Evolutionary conservation across 2,888 invertebrate species (phyloP).

Genomic region (Lochmaea capreae): DNA sequence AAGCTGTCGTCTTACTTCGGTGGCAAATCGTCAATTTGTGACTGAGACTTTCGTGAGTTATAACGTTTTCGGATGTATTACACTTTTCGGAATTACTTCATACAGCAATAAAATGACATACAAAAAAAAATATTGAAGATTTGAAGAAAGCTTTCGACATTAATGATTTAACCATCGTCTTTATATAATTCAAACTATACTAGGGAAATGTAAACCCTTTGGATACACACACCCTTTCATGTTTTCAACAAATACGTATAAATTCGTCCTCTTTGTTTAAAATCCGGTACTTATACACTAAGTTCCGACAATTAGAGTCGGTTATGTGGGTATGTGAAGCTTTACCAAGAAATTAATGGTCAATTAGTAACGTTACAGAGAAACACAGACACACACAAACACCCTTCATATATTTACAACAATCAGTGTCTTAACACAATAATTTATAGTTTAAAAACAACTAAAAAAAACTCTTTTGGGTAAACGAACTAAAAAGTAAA

Average conservation of each 20-base stretch:
- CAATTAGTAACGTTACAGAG: slow-evolving; percentile 28
- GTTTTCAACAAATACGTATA: not conserved
- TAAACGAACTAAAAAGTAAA: too few species aligned
- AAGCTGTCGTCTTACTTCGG: slow-evolving; percentile 8
- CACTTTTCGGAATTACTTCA: too few species aligned
- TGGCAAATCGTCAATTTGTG: slow-evolving; percentile 5
- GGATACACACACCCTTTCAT: not conserved
- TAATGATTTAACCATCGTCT: too few species aligned
- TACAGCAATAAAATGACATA: too few species aligned
- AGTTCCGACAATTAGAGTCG: slow-evolving; percentile 7
- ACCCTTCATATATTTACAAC: slow-evolving; percentile 7
- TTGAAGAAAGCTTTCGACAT: too few species aligned
- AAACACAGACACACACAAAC: slow-evolving; percentile 8
- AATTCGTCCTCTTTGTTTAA: not conserved
- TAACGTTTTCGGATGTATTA: slow-evolving; percentile 7
- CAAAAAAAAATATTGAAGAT: too few species aligned
- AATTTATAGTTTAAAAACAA: too few species aligned
- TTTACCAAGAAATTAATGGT: slow-evolving; percentile 21
- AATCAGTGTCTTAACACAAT: slow-evolving; percentile 9
- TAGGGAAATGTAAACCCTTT: not conserved
- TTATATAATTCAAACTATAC: too few species aligned
- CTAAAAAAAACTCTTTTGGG: too few species aligned
- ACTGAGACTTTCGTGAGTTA: not conserved
- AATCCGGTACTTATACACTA: slow-evolving; percentile 13
- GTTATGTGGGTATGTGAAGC: slow-evolving; percentile 19